These are phyloP conservation scores for Picathartes gymnocephalus DNA, from an alignment of 2,113 vertebrate species.

Conservation along the genomic window DNA sequence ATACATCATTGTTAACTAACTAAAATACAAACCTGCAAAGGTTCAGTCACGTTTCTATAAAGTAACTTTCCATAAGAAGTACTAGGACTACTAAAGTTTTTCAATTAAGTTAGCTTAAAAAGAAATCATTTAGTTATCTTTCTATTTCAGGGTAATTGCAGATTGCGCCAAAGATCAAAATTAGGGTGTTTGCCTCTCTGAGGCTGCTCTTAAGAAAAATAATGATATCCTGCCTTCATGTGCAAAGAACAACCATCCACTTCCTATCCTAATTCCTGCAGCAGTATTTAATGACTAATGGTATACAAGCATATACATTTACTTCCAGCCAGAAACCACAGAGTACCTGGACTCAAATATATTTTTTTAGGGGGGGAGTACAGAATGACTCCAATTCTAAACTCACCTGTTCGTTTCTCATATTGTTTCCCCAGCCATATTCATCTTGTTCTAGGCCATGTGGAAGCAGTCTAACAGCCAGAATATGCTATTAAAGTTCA, in stretches of 20 bases:
- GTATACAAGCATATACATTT: background rate
- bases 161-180: background rate
- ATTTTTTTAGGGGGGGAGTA: background rate
- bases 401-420: constrained; percentile 5
- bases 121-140: background rate
- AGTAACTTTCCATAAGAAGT: background rate
- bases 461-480: background rate
- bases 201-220: background rate
- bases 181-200: background rate
- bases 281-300: background rate
- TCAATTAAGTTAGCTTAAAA: background rate
- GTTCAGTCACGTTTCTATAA: background rate
- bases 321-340: background rate
- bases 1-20: background rate
- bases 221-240: background rate
- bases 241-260: background rate
- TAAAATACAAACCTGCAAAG: background rate
- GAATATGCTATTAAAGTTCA: background rate
- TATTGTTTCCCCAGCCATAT: background rate
- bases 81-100: background rate
- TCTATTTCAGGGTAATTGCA: background rate
- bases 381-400: background rate
- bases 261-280: background rate
- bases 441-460: background rate
- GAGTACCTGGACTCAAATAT: background rate